Evolutionary conservation across 2,113 vertebrate species (phyloP).

Genomic region (Micronycteris hirsuta): DNA sequence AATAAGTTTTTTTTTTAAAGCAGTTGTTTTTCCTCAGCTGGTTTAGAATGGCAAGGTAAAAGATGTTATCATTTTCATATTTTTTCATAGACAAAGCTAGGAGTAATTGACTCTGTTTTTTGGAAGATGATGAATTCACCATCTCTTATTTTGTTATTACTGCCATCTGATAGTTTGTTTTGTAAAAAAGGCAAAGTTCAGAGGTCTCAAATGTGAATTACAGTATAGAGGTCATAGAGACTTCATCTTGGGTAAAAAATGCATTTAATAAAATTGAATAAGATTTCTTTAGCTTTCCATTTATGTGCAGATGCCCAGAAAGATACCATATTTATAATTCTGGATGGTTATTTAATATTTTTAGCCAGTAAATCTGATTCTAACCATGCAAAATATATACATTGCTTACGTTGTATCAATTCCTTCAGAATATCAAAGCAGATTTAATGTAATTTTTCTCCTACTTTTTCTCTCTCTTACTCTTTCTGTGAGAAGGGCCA

Average conservation of each 20-base stretch:
- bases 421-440: not conserved
- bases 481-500: not conserved
- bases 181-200: conserved; percentile 43
- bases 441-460: conserved; percentile 5
- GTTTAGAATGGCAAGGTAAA: not conserved
- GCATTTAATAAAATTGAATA: conserved; percentile 53
- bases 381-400: not conserved
- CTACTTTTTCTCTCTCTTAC: not conserved
- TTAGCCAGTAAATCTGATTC: not conserved
- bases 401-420: not conserved
- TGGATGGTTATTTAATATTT: not conserved
- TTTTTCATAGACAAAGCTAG: not conserved
- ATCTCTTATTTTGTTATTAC: conserved; percentile 46
- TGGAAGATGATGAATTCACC: conserved; percentile 32
- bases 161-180: conserved; percentile 37
- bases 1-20: not conserved
- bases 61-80: conserved; percentile 22
- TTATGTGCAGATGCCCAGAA: not conserved
- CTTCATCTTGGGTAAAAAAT: conserved; percentile 60
- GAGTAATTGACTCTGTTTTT: conserved; percentile 54
- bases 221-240: conserved; percentile 23
- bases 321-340: conserved; percentile 48
- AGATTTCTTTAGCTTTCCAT: conserved; percentile 46
- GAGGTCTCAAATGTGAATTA: conserved; percentile 62
- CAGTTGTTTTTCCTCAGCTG: not conserved